phyloP scores from a whole-genome alignment of 30 jellyfish, hydroid and myxozoan species.

The Hydra vulgaris region DNA sequence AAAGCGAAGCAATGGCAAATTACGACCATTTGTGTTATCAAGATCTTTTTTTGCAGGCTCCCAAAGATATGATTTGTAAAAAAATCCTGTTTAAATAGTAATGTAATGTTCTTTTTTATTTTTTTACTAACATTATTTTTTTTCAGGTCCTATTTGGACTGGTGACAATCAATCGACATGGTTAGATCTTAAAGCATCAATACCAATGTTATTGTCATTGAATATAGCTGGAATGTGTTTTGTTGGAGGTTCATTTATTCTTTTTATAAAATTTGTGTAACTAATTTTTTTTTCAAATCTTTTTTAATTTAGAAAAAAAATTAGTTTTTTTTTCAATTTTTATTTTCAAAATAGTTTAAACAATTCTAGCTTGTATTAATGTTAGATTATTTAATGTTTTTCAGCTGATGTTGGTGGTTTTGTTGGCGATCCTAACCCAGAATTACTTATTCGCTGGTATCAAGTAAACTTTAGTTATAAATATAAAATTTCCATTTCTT shows the following conservation, averaged over 20 bases:
- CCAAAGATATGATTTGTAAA: slow-evolving; percentile 61
- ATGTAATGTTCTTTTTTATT: neutral
- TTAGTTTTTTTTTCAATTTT: neutral
- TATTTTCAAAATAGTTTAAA: neutral
- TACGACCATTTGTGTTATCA: slow-evolving; percentile 77
- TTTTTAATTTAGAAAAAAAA: too few relatives aligned
- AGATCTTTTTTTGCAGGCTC: slow-evolving; percentile 92
- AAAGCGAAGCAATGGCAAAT: slow-evolving; percentile 58
- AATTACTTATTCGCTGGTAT: slow-evolving; percentile 10
- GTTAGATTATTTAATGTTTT: neutral
- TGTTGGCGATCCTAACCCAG: neutral
- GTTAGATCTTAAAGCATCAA: slow-evolving; percentile 64
- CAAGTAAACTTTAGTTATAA: neutral
- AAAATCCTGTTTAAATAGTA: neutral
- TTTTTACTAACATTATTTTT: neutral
- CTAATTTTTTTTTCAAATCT: neutral
- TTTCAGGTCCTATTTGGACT: slow-evolving; percentile 81
- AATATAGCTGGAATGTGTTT: slow-evolving; percentile 80
- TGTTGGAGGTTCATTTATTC: slow-evolving; percentile 74
- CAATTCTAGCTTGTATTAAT: neutral
- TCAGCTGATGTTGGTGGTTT: slow-evolving; percentile 10
- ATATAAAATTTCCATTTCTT: neutral
- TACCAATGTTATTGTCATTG: slow-evolving; percentile 81
- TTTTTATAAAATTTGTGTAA: neutral
- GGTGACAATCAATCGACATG: slow-evolving; percentile 87